Conservation (phyloP, 1,140 invertebrate genomes). For the Drosophila ironensis region DNA sequence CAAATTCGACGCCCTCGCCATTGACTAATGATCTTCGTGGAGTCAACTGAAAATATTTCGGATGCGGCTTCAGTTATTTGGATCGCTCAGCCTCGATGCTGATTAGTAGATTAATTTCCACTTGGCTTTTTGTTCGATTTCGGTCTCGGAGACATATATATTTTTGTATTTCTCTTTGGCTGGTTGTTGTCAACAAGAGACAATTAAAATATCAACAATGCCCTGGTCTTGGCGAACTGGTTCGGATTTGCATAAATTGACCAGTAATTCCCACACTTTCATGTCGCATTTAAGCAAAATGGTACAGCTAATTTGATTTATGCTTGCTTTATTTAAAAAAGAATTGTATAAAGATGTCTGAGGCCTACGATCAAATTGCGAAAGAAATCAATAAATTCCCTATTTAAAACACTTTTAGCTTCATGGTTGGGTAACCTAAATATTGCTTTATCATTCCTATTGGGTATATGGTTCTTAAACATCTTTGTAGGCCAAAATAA, state of each 20-base stretch:
- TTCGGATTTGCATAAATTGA: conserved; percentile 68
- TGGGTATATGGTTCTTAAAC: too few species aligned
- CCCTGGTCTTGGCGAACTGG: conserved; percentile 16
- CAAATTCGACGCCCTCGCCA: conserved; percentile 52
- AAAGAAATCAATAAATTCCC: too few species aligned
- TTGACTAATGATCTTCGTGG: conserved; percentile 60
- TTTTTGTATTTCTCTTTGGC: neutral
- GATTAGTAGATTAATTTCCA: conserved; percentile 67
- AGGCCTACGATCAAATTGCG: too few species aligned
- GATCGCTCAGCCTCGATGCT: conserved; percentile 58
- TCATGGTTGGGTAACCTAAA: too few species aligned
- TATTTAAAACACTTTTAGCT: too few species aligned
- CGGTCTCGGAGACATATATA: too few species aligned
- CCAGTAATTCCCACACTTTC: conserved; percentile 74
- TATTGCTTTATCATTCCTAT: too few species aligned
- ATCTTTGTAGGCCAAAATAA: too few species aligned
- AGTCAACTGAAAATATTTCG: conserved; percentile 5
- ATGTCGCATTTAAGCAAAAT: conserved; percentile 72
- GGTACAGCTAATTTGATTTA: conserved; percentile 75
- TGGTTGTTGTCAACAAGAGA: conserved; percentile 65
- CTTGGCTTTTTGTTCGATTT: conserved; percentile 11
- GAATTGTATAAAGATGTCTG: conserved; percentile 58
- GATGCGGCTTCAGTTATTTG: conserved; percentile 4
- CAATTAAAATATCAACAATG: conserved; percentile 76
- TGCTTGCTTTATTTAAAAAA: conserved; percentile 63